These are phyloP conservation scores for Atta texana DNA, from an alignment of 1,140 invertebrate genomes.

Conservation along the genomic window DNA sequence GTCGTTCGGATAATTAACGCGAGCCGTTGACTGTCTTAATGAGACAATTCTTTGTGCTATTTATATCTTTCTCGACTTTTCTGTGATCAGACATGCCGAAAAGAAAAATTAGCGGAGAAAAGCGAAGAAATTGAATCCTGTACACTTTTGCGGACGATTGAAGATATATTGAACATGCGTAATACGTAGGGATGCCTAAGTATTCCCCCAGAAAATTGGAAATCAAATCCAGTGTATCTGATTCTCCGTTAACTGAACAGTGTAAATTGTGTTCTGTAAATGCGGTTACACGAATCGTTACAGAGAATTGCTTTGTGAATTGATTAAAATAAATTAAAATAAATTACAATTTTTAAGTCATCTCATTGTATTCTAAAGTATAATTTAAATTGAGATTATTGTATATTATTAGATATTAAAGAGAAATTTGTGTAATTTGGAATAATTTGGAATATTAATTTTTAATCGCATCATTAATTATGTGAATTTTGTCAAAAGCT, in stretches of 20 bases:
- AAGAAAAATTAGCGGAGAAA: conserved; percentile 1
- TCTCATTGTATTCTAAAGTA: conserved; percentile 10
- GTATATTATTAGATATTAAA: conserved; percentile 18
- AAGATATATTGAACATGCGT: neutral
- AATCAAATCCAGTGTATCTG: conserved; percentile 16
- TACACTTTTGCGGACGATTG: conserved; percentile 1
- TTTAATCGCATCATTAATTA: conserved; percentile 26
- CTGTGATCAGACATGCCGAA: neutral
- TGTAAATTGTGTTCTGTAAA: conserved; percentile 43
- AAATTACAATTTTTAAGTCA: conserved; percentile 33
- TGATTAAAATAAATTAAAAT: conserved; percentile 46
- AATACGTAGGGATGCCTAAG: conserved; percentile 25
- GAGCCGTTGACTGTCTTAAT: conserved; percentile 68
- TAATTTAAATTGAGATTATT: conserved; percentile 36
- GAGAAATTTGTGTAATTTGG: conserved; percentile 18
- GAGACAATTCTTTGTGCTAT: conserved; percentile 54
- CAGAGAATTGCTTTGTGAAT: conserved; percentile 32
- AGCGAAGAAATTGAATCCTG: neutral
- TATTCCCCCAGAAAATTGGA: conserved; percentile 23
- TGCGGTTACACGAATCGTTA: neutral
- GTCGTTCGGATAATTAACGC: conserved; percentile 73
- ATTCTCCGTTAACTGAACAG: conserved; percentile 13
- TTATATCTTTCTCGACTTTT: conserved; percentile 30
- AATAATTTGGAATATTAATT: conserved; percentile 22
- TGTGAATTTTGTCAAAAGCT: neutral